Percentiles rank a stretch among this genome's conserved stretches.
phyloP scores from a whole-genome alignment of 2,888 invertebrate species.

The Mesorhabditis spiculigera region DNA sequence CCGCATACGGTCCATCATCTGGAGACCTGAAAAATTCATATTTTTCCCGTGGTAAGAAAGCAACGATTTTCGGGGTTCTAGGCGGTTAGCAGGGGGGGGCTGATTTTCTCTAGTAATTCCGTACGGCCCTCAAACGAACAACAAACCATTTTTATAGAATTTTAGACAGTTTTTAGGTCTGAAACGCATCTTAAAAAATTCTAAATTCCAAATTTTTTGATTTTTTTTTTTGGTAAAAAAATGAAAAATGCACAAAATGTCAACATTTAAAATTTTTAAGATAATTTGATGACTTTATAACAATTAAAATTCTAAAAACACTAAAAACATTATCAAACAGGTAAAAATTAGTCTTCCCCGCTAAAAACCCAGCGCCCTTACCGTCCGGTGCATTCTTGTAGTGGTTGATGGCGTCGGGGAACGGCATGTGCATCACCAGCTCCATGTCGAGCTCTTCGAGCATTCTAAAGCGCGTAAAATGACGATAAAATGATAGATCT shows the following conservation, averaged over 20 bases:
- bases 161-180: too few relatives aligned
- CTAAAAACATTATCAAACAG: not conserved
- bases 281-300: too few relatives aligned
- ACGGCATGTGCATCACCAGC: slow-evolving; percentile 45
- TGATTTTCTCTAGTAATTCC: too few relatives aligned
- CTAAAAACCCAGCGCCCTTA: slow-evolving; percentile 13
- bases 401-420: slow-evolving; percentile 42
- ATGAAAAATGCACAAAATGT: not conserved
- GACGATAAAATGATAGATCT: not conserved
- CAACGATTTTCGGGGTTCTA: too few relatives aligned
- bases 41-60: too few relatives aligned
- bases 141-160: too few relatives aligned
- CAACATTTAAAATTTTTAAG: not conserved
- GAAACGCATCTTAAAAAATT: too few relatives aligned
- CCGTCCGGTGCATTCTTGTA: slow-evolving; percentile 19
- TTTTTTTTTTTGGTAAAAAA: not conserved
- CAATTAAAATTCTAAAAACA: slow-evolving; percentile 7
- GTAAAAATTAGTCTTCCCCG: not conserved
- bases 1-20: slow-evolving; percentile 38
- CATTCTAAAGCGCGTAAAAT: slow-evolving; percentile 36
- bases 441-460: slow-evolving; percentile 52
- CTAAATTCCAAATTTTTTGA: too few relatives aligned
- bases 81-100: too few relatives aligned
- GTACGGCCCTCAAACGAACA: too few relatives aligned
- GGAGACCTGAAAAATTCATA: not conserved